Base-by-base conservation (phyloP, 2,797 vertebrate genomes). In the Argya squamiceps region DNA sequence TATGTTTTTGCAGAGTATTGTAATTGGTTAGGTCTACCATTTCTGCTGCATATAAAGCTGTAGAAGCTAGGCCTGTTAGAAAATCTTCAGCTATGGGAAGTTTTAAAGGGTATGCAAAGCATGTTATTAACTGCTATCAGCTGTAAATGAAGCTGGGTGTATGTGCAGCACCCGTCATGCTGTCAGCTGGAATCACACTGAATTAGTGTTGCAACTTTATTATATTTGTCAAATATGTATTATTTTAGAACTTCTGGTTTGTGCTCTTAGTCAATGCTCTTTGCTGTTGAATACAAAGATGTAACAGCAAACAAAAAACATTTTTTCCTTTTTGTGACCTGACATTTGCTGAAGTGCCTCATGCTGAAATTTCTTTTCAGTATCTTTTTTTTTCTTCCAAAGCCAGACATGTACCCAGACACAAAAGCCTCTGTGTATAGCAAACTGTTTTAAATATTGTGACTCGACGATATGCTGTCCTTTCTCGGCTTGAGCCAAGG, bases 401-500 rank as follows among this genome's bases (percentile, higher is more conserved):
- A 98, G 97, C 98, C 98, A 98, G 97, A 98, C 98, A 96, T 97
- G 98, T 97, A 98, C 96, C 96, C 97, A 98, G 97, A 98, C 98
- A 98, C 97, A 98, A 98, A 98, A 98, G 97, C 96, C 97, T 98
- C 98, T 98, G 98, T 98, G 94, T 98, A 98, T 97, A 98, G 97
- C 98, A 98, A 98, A 98, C 98, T 98, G 98, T 98, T 99, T 99
- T 98, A 98, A 99, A 99, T 99, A 99, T 98, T 98, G 98, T 98
- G 98, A 98, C 98, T 98, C 97, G 93, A 97, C 95, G 98, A 98
- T 98, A 97, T 98, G 97, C 98, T 98, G 98, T 99, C 98, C 98
- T 98, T 98, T 98, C 98, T 98, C 98, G 97, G 98, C 98, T 98
- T 97, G 98, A 98, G 98, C 98, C 97, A 97, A 98, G 96, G 97